Evolutionary conservation across 1,140 invertebrate genomes (phyloP).

Genomic region (Sesamia nonagrioides): DNA sequence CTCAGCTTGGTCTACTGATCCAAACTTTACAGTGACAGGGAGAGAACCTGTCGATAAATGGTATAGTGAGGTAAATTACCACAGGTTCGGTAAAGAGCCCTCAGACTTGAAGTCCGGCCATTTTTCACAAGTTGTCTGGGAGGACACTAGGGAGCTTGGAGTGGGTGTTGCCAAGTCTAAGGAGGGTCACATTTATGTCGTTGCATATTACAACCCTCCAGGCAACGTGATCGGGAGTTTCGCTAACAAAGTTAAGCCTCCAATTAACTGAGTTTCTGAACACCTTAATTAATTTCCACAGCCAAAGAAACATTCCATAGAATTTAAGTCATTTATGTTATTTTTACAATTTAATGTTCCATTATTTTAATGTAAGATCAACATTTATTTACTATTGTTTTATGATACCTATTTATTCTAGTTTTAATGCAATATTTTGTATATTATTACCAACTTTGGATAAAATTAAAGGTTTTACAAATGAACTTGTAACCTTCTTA

Average conservation of each 20-base stretch:
- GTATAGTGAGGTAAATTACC: slow-evolving; percentile 89
- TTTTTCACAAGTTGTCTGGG: slow-evolving; percentile 95
- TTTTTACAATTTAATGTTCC: not conserved
- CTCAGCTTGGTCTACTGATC: slow-evolving; percentile 92
- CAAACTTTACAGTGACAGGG: slow-evolving; percentile 90
- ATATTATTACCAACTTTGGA: slow-evolving; percentile 15
- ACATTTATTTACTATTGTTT: slow-evolving; percentile 12
- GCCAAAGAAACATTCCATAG: slow-evolving; percentile 73
- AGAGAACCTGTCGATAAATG: slow-evolving; percentile 92
- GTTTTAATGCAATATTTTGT: slow-evolving; percentile 4
- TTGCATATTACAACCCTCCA: slow-evolving; percentile 95
- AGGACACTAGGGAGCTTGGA: slow-evolving; percentile 92
- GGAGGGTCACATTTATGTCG: slow-evolving; percentile 93
- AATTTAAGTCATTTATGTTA: slow-evolving; percentile 28
- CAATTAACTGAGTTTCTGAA: slow-evolving; percentile 62
- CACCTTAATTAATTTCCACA: slow-evolving; percentile 28
- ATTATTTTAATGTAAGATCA: slow-evolving; percentile 7
- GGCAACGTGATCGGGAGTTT: slow-evolving; percentile 95
- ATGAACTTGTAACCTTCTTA: not conserved
- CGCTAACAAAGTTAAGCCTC: slow-evolving; percentile 91
- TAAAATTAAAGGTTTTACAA: slow-evolving; percentile 1
- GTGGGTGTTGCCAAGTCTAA: slow-evolving; percentile 91
- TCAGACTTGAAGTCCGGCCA: slow-evolving; percentile 90
- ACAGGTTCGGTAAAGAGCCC: slow-evolving; percentile 90
- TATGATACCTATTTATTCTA: slow-evolving; percentile 6